Conservation (phyloP, 2,888 invertebrate genomes). For the Drosophila ezoana region DNA sequence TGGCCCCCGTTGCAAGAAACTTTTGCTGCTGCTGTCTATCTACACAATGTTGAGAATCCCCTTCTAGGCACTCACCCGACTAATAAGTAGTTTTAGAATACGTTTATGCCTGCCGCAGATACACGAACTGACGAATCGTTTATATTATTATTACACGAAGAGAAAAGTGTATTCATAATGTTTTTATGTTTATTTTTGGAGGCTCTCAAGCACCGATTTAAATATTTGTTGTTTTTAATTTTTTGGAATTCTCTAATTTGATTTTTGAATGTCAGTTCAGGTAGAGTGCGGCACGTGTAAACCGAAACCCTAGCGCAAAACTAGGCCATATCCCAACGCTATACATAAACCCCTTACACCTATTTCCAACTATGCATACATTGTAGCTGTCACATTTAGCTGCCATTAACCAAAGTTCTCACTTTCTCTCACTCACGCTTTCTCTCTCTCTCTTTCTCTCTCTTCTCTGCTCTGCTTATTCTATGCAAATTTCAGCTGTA, state of each 20-base stretch:
- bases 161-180: too few relatives aligned
- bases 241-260: not conserved
- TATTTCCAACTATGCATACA: constrained; percentile 21
- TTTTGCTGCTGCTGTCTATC: constrained; percentile 64
- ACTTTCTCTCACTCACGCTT: constrained; percentile 26
- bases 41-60: constrained; percentile 34
- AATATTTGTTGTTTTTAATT: not conserved
- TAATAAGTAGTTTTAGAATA: constrained; percentile 27
- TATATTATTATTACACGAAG: too few relatives aligned
- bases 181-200: too few relatives aligned
- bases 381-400: constrained; percentile 38
- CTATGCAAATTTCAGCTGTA: constrained; percentile 74
- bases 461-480: constrained; percentile 42
- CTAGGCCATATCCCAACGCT: not conserved
- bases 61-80: constrained; percentile 20
- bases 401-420: constrained; percentile 41
- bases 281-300: constrained; percentile 13
- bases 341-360: not conserved
- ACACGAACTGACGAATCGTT: constrained; percentile 9
- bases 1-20: constrained; percentile 48
- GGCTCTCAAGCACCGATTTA: too few relatives aligned
- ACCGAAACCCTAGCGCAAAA: not conserved
- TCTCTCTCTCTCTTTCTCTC: constrained; percentile 23
- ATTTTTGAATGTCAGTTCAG: constrained; percentile 1
- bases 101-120: constrained; percentile 24